These are phyloP conservation scores for Parochlus steinenii DNA, from an alignment of 2,888 invertebrate genomes.

Conservation along the genomic window DNA sequence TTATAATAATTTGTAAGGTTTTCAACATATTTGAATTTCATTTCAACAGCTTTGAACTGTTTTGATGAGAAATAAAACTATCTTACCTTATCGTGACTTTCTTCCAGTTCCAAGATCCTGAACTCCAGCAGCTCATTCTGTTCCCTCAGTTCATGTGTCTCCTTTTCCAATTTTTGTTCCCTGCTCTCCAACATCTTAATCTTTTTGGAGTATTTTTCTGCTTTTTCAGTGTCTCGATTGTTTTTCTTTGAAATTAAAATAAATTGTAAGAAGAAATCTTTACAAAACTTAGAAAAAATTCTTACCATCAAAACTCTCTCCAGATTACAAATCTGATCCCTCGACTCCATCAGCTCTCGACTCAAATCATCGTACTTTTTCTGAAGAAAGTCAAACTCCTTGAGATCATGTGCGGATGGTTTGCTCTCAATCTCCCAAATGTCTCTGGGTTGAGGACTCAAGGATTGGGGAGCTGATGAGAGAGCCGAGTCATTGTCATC, in stretches of 20 bases:
- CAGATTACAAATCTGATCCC: slow-evolving; percentile 7
- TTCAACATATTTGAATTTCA: not conserved
- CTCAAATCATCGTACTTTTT: slow-evolving; percentile 6
- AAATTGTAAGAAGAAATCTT: not conserved
- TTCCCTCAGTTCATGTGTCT: slow-evolving; percentile 56
- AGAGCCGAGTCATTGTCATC: slow-evolving; percentile 47
- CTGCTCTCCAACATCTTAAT: slow-evolving; percentile 34
- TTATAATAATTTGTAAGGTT: not conserved
- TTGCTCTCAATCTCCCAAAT: too few relatives aligned
- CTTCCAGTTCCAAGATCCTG: slow-evolving; percentile 58
- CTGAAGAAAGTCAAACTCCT: slow-evolving; percentile 6
- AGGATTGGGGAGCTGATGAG: slow-evolving; percentile 50
- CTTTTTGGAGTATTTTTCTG: too few relatives aligned
- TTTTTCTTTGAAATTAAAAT: slow-evolving; percentile 6
- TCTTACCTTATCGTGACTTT: slow-evolving; percentile 36
- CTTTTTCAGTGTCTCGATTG: slow-evolving; percentile 7
- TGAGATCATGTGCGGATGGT: not conserved
- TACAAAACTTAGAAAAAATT: not conserved
- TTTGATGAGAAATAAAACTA: too few relatives aligned
- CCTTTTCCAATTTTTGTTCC: slow-evolving; percentile 42
- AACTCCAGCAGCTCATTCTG: slow-evolving; percentile 69
- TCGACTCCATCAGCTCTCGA: slow-evolving; percentile 6
- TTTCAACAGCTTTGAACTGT: too few relatives aligned
- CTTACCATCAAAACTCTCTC: slow-evolving; percentile 9
- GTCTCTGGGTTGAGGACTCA: slow-evolving; percentile 57